Base-by-base conservation (phyloP, 1,140 invertebrate genomes). In the Euura saliciscinereae region DNA sequence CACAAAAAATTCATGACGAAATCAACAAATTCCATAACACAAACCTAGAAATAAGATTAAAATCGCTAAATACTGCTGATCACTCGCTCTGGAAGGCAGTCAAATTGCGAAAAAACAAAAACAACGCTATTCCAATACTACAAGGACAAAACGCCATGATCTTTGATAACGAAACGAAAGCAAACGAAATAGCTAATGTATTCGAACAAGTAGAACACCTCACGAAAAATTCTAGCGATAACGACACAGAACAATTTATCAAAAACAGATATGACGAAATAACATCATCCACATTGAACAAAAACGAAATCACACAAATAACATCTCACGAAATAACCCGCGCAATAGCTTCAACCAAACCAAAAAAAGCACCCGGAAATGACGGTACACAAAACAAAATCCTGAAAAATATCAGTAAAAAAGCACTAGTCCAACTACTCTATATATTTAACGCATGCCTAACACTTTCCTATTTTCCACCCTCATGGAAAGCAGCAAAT, bases 361-460 rank as follows among this genome's bases (percentile, higher is more conserved):
- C 75, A 13, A 73, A 72, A 10, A 79, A 81, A 76, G 74, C 77
- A 0, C 79, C 81, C 2, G 80, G 77, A 0, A 72, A 11, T 5
- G 84, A 86, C 66, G 66, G 74, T 28, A 78, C 80, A 66, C 45
- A 80, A 28, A 73, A 70, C 45, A 70, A 69, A 2, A 70, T 80
- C 4, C 43, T 83, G 3, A 80, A 82, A 74, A 71, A 82, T 28
- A 43, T 82, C 2, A 66, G 74, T 2, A 43, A 68, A 8, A 79
- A 80, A 72, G 45, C 73, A 11, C 44, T 83, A n/a, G 72, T 75
- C 0, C 74, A 79, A 68, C 6, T 85, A 6, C 71, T 66, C 13
- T 74, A 79, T 44, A 79, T 85, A 5, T 81, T 83, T 44, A 85
- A 84, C 67, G 73, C 78, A 10, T 73, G 69, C 2, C 44, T 85